Conservation (phyloP, 2,888 invertebrate species). For the Metacarcinus magister region DNA sequence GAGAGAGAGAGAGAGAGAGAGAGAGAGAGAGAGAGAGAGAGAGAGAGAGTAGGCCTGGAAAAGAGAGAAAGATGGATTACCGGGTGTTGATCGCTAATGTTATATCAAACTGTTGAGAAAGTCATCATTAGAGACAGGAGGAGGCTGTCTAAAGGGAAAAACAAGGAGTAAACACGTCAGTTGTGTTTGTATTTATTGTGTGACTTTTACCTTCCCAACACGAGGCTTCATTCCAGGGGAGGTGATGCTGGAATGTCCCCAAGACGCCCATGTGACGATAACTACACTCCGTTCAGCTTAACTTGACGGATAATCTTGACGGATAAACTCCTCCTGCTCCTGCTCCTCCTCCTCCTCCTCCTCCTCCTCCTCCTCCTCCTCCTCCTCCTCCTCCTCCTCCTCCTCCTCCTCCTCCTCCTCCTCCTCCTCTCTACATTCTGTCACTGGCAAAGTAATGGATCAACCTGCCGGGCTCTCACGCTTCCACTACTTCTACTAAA, state of each 20-base stretch:
- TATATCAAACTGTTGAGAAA: no score
- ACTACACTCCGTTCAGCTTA: neutral
- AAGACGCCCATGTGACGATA: neutral
- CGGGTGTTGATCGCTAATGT: no score
- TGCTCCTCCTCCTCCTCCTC: no score
- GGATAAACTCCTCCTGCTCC: neutral
- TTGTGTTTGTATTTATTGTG: neutral
- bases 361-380: no score
- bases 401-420: no score
- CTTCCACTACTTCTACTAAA: neutral
- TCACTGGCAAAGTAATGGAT: neutral
- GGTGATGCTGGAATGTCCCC: neutral
- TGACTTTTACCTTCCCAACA: neutral
- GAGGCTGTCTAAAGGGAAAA: no score
- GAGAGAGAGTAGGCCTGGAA: neutral
- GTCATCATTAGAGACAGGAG: no score
- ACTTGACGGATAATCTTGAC: neutral
- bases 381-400: no score
- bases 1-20: neutral
- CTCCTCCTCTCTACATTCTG: neutral
- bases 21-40: slow-evolving; percentile 36
- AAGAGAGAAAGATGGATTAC: neutral
- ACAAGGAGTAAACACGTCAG: neutral
- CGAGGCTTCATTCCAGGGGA: neutral
- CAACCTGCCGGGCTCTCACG: neutral